A percentile compares a stretch with the other conserved stretches of the same genome.
Conservation (phyloP, 2,113 vertebrate genomes). For the Oriolus oriolus region DNA sequence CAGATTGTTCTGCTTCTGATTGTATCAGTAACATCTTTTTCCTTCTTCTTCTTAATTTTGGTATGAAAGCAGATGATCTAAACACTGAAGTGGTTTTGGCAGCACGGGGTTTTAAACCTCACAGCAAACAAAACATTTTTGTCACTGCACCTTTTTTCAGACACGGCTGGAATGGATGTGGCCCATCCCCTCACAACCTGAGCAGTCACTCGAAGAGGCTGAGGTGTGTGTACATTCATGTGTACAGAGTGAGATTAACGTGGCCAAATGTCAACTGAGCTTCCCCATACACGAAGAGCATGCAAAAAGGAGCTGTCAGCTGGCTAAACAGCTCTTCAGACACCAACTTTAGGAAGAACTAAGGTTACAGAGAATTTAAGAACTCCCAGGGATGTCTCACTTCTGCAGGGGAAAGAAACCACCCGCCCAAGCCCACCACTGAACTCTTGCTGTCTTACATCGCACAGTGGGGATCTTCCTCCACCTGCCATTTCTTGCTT, state of each 20-base stretch:
- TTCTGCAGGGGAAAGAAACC: not conserved
- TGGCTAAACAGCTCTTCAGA: not conserved
- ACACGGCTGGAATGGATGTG: not conserved
- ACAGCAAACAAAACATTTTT: not conserved
- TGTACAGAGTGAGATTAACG: not conserved
- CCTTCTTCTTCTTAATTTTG: not conserved
- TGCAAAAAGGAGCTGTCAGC: not conserved
- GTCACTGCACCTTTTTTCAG: not conserved
- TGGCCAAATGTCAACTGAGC: not conserved
- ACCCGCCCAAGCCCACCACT: not conserved
- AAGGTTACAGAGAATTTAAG: not conserved
- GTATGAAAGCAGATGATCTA: not conserved
- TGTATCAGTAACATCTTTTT: not conserved
- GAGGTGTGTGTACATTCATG: not conserved
- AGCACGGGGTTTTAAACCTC: not conserved
- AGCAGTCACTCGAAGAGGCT: not conserved
- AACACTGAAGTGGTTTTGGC: not conserved
- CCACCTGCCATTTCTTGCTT: not conserved
- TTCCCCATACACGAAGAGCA: not conserved
- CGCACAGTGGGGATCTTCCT: not conserved
- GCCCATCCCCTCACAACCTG: not conserved
- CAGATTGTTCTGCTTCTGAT: not conserved
- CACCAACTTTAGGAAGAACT: not conserved
- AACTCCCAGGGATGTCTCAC: not conserved
- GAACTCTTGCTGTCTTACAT: not conserved